Evolutionary conservation across 2,113 vertebrate species (phyloP).

Genomic region (Antechinus stuartii): DNA sequence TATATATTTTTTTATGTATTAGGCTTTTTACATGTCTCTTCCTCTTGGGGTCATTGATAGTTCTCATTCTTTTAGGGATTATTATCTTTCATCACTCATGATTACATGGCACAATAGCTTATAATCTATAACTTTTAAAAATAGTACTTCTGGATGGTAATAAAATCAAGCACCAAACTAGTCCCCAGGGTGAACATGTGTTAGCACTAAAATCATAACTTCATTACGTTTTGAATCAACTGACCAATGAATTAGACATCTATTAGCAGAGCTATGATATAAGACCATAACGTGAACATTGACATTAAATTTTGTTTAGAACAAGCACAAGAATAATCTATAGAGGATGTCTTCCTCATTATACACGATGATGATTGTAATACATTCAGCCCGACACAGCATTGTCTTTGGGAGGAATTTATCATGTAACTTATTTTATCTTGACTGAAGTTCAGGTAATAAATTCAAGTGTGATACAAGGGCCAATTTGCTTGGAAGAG

Average conservation of each 20-base stretch:
- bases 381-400: slow-evolving; percentile 66
- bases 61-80: neutral
- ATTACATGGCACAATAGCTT: neutral
- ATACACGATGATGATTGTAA: slow-evolving; percentile 62
- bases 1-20: neutral
- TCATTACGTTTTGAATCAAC: slow-evolving; percentile 51
- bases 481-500: slow-evolving; percentile 27
- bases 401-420: slow-evolving; percentile 69
- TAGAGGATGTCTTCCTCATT: slow-evolving; percentile 60
- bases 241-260: slow-evolving; percentile 54
- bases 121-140: slow-evolving; percentile 19
- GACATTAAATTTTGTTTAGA: slow-evolving; percentile 56
- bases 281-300: slow-evolving; percentile 42
- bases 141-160: neutral
- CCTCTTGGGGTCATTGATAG: neutral
- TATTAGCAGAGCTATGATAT: slow-evolving; percentile 52
- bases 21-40: neutral
- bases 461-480: slow-evolving; percentile 50
- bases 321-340: slow-evolving; percentile 32
- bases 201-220: slow-evolving; percentile 42
- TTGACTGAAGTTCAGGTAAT: slow-evolving; percentile 49
- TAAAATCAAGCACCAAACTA: slow-evolving; percentile 45
- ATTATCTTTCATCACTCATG: neutral
- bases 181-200: slow-evolving; percentile 11
- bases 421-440: slow-evolving; percentile 53